Evolutionary conservation across 2,797 vertebrate species (phyloP).

Genomic region (Hippoglossus hippoglossus): DNA sequence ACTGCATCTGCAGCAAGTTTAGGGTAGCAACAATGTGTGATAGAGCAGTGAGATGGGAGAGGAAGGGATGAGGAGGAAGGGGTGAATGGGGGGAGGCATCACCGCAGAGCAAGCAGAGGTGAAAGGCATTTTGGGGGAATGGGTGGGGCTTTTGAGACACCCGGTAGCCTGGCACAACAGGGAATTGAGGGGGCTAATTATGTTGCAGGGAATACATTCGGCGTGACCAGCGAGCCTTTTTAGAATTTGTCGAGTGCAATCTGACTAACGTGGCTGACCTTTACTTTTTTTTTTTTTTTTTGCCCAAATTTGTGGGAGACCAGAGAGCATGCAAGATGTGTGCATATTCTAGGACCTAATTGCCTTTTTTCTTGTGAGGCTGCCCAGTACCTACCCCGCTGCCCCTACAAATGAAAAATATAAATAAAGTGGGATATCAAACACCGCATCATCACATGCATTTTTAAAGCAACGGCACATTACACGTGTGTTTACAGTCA

Average conservation of each 20-base stretch:
- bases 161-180: constrained; percentile 65
- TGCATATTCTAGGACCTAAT: constrained; percentile 80
- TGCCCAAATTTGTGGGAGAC: constrained; percentile 77
- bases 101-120: constrained; percentile 72
- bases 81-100: constrained; percentile 29
- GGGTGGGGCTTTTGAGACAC: constrained; percentile 71
- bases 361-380: constrained; percentile 64
- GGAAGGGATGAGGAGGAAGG: constrained; percentile 16
- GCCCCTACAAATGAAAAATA: not conserved
- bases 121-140: constrained; percentile 79
- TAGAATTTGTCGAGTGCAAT: constrained; percentile 82
- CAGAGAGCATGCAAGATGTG: constrained; percentile 78
- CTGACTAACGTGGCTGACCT: constrained; percentile 83
- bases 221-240: constrained; percentile 81
- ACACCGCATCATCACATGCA: constrained; percentile 4
- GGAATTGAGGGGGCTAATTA: constrained; percentile 84
- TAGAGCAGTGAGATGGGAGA: constrained; percentile 49
- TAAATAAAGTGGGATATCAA: constrained; percentile 14
- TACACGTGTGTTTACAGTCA: constrained; percentile 5
- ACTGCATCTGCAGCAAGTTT: constrained; percentile 90
- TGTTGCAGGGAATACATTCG: constrained; percentile 84
- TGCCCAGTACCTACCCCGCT: constrained; percentile 14
- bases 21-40: constrained; percentile 78
- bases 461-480: not conserved
- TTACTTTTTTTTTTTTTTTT: constrained; percentile 74